phyloP scores from a whole-genome alignment of 2,797 vertebrate species.

The Tragelaphus oryx region DNA sequence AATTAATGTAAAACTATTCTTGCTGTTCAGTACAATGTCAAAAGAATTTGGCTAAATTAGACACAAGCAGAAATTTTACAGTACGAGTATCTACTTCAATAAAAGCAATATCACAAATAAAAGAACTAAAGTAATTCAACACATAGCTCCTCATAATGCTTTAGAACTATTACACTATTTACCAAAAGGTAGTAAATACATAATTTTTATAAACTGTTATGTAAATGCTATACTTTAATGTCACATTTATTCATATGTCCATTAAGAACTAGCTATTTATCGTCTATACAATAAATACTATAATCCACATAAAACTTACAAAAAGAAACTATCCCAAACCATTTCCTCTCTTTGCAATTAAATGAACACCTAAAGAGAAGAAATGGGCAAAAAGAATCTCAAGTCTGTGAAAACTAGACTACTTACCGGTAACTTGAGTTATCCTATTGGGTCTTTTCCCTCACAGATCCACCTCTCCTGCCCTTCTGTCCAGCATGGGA shows the following conservation, averaged over 20 bases:
- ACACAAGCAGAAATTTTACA: constrained; percentile 12
- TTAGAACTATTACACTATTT: constrained; percentile 8
- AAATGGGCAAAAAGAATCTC: constrained; percentile 49
- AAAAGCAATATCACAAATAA: neutral
- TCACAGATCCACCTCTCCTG: constrained; percentile 76
- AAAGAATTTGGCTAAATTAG: constrained; percentile 19
- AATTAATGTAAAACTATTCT: neutral
- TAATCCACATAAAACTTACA: neutral
- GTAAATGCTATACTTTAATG: neutral
- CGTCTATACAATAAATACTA: neutral
- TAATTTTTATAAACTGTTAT: constrained; percentile 1
- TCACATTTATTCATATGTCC: neutral
- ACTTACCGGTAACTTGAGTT: constrained; percentile 76
- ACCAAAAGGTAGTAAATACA: neutral
- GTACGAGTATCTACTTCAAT: neutral
- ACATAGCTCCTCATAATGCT: neutral
- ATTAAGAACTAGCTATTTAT: constrained; percentile 11
- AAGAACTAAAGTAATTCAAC: constrained; percentile 20
- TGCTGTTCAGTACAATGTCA: neutral
- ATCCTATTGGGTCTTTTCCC: constrained; percentile 77
- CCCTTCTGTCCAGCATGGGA: constrained; percentile 68
- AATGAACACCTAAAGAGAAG: constrained; percentile 34
- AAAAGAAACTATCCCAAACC: constrained; percentile 2
- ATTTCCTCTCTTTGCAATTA: constrained; percentile 41
- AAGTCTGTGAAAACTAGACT: constrained; percentile 55